Evolutionary conservation across 2,888 invertebrate species (phyloP), one percentile per base, ranked within the genome.

Genomic region (Philereme transversata): DNA sequence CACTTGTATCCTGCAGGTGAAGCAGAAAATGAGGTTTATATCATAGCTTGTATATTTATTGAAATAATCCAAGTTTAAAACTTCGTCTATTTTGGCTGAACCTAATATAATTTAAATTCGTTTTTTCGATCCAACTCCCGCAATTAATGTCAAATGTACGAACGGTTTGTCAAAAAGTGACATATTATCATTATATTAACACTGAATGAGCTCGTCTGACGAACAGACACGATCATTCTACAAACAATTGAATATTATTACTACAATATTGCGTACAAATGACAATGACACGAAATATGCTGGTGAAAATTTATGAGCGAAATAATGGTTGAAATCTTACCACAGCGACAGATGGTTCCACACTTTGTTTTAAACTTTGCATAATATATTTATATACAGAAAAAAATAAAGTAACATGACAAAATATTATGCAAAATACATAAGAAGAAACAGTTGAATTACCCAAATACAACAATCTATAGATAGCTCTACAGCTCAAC

Each of bases 241-340:
- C 53, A 60, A 64, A 63, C 63, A 60, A 64, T 63, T 63, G 63
- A 60, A 62, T 63, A 62, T n/a, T 50, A 50, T 51, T 62, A 48
- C 57, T 73, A 66, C 59, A 66, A 51, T 63, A 65, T 70, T 62
- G 67, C 68, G 65, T 62, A 62, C 64, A 67, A 66, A 65, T 60
- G 68, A 64, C 72, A 71, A 70, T 65, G 67, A 63, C 70, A 72
- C 64, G 62, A 69, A 69, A 65, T 69, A 64, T 52, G 48, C 40
- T 51, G 51, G 35, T 47, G 9, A 51, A 58, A 57, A 45, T 53
- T 51, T 53, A 54, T 40, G 51, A 57, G 46, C 35, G 8, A 47
- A 59, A 57, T 58, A 62, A 55, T 43, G 34, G 47, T 35, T 51
- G 35, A 43, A n/a, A 52, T 36, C 41, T 52, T 36, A 36, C 40